Evolutionary conservation across 2,888 invertebrate species (phyloP), one percentile per base, ranked within the genome.

Genomic region (Empis stercorea): DNA sequence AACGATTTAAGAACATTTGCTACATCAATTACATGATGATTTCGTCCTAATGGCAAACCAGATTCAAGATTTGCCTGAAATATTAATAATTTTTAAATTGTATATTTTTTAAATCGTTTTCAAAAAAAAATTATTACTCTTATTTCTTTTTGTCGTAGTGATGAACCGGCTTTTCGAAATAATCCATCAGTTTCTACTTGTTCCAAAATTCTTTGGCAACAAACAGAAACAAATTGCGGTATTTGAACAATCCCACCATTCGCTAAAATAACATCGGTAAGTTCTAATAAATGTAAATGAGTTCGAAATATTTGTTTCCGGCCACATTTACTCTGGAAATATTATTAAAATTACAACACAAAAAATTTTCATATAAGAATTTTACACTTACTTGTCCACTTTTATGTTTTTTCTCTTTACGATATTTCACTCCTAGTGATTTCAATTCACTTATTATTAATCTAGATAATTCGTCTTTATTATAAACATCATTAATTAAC

Each of bases 161-260:
- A 79, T 2, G 89, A 87, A 13, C 92, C 93, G 43, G 88, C 87
- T 72, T 89, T 92, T 9, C 93, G 76, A 65, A 93, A 93, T 43
- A 93, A 69, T 1, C 93, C 93, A 63, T 92, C 92, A 16, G 81
- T 79, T 47, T 78, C 75, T 27, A 83, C 75, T 66, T 83, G 77
- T 40, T 77, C 72, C 52, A 80, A 71, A 44, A 88, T 76, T 57
- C 78, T 79, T 45, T 78, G 73, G 56, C 84, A 81, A 60, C 84
- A 76, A 61, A 84, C 80, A 55, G 79, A 76, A 2, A 87, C 77
- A 59, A 87, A 78, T 54, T 75, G 73, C 7, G 88, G 87, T 32
- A 87, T 76, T 62, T 79, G 74, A 34, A 86, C 70, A 51, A 80
- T 78, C 58, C 78, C 78, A 20, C 83, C 84, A 62, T 80, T 81